Base-by-base conservation (phyloP, 2,797 vertebrate species). In the Leptatherina wallacei region DNA sequence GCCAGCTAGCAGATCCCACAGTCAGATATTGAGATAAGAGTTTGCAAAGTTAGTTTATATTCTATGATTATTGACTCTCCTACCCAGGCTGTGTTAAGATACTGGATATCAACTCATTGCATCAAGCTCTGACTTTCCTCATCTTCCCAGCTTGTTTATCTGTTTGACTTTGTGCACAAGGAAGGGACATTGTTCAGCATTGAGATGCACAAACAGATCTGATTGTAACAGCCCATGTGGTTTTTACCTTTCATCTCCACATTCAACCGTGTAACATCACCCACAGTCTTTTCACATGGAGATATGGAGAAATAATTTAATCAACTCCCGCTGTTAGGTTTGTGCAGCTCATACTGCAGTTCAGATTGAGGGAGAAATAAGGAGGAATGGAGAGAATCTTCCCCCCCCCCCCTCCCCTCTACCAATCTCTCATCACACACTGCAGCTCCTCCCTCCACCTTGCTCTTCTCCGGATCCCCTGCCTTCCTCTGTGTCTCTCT, bases 371-470 rank as follows among this genome's bases (percentile, higher is more conserved):
- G 54, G 55, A 69, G 75, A 75, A 84, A 77, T 67, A 27, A 82
- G 73, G 62, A 71, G 57, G 51, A 72, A 84, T 59, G 47, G 63
- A 75, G 68, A 77, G 66, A 66, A 72, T 75, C 65, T 59, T 49
- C 54, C 51, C 51, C 54, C 54, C 51, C 51, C 27, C 51, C 51
- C 64, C 62, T 54, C 74, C 62, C 54, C 62, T 69, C 81, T 79
- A 81, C 80, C 86, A 68, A 57, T 72, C 78, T 85, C 82, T 80
- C 85, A 85, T 89, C 85, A 68, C 82, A 85, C 29, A 75, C 89
- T 81, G 89, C 83, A 10, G 89, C 92, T 93, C 91, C 91, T 92
- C 91, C 90, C 87, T 89, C 90, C 79, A 87, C 84, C 88, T 88
- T 80, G 55, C 89, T 82, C 70, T 75, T 62, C 89, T 88, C 88